phyloP scores from a whole-genome alignment of 2,113 vertebrate genomes.

The Alectura lathami region DNA sequence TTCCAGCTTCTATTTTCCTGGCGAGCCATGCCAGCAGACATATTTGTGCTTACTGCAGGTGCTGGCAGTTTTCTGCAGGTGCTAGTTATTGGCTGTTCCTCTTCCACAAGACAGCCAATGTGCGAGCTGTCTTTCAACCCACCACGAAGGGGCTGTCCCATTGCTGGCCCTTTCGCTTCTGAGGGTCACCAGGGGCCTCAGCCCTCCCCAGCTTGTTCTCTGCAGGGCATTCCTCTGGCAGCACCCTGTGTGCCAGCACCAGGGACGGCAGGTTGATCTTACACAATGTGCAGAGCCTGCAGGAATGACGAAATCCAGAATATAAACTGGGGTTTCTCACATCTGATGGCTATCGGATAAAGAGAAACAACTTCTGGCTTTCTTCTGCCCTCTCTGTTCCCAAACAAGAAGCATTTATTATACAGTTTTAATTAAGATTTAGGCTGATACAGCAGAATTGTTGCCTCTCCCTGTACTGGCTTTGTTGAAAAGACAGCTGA shows the following conservation, averaged over 20 bases:
- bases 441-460: constrained; percentile 22
- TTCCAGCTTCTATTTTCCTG: constrained; percentile 36
- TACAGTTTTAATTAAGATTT: constrained; percentile 36
- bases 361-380: constrained; percentile 23
- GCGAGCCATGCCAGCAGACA: constrained; percentile 41
- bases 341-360: not conserved
- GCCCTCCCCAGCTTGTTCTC: not conserved
- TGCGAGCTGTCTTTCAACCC: not conserved
- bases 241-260: rapidly evolving
- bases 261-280: not conserved
- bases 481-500: constrained; percentile 37
- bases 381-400: constrained; percentile 15
- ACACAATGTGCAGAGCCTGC: not conserved
- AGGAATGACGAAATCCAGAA: constrained; percentile 3
- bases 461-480: constrained; percentile 18
- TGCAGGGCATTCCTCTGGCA: not conserved
- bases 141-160: not conserved
- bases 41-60: constrained; percentile 59
- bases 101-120: constrained; percentile 44
- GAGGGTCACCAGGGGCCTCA: not conserved
- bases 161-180: not conserved
- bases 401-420: constrained; percentile 25
- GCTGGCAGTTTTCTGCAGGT: constrained; percentile 32
- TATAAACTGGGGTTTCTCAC: not conserved
- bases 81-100: constrained; percentile 18